These are phyloP conservation scores for Eira barbara DNA, from an alignment of 2,113 vertebrate species.

Conservation along the genomic window DNA sequence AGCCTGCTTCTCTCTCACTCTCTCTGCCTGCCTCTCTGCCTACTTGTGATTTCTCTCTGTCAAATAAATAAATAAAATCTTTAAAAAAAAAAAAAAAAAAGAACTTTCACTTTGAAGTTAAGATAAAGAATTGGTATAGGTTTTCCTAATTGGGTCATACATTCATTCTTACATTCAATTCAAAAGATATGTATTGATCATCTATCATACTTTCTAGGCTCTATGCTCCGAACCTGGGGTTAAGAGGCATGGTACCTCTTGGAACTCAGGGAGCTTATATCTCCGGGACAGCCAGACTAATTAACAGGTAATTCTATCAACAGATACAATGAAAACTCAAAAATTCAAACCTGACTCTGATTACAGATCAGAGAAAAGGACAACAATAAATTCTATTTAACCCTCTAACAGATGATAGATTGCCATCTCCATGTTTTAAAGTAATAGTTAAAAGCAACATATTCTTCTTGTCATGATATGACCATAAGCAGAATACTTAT, in stretches of 20 bases:
- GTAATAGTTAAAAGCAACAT: not conserved
- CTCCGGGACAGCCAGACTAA: not conserved
- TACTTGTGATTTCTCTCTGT: no score
- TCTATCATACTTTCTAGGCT: not conserved
- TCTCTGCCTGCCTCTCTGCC: no score
- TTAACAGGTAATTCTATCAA: not conserved
- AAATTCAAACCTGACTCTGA: constrained; percentile 6
- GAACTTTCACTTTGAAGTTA: not conserved
- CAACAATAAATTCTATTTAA: not conserved
- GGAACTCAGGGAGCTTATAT: not conserved
- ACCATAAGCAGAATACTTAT: not conserved
- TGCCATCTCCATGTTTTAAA: constrained; percentile 33
- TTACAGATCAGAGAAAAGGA: not conserved
- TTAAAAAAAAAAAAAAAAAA: no score
- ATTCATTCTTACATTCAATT: not conserved
- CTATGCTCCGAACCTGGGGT: not conserved
- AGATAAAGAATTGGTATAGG: not conserved
- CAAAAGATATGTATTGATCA: not conserved
- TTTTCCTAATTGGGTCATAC: not conserved
- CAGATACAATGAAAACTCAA: constrained; percentile 24
- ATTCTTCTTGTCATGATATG: not conserved
- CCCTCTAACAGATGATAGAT: not conserved
- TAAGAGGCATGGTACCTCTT: not conserved
- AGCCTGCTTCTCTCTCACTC: no score
- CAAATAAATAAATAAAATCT: no score